Base-by-base conservation (phyloP, 2,888 invertebrate species). In the Neria commutata region DNA sequence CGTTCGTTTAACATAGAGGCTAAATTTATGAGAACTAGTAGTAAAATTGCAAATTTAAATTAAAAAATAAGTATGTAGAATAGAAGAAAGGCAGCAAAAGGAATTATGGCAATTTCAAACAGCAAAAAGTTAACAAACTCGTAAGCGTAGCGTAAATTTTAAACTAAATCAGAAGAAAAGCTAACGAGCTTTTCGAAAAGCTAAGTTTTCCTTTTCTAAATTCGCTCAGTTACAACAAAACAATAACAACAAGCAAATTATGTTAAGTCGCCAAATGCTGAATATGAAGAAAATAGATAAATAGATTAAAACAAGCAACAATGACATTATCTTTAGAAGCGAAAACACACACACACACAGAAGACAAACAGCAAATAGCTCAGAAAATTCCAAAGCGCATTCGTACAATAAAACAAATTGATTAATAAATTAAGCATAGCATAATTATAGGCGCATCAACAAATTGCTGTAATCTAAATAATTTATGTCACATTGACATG, bases 121-220 rank as follows among this genome's bases (percentile, higher is more conserved):
- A 75, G 73, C 73, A 74, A 74, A 76, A 69, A 75, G 74, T 76
- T 75, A 75, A 75, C 73, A 74, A 75, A 76, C 71, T 67, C 72
- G 75, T n/a, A n/a, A 70, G 71, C 69, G 67, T 76, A 74, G 75
- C 64, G 70, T 75, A 73, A 66, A 69, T 19, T 14, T n/a, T n/a
- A n/a, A 42, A 42, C 21, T 8, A 19, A 42, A 14, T 37, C n/a
- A n/a, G n/a, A n/a, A n/a, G n/a, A n/a, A n/a, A n/a, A n/a, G n/a
- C n/a, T n/a, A n/a, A n/a, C n/a, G n/a, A n/a, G n/a, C 10, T 37
- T 37, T 37, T 37, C n/a, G 37, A n/a, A n/a, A n/a, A n/a, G n/a
- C n/a, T n/a, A n/a, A n/a, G n/a, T n/a, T 37, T 37, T 37, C 37
- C 10, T 37, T 37, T 37, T 8, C 10, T n/a, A 6, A 11, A n/a